Conservation (phyloP, 2,797 vertebrate genomes). For the Moxostoma hubbsi region DNA sequence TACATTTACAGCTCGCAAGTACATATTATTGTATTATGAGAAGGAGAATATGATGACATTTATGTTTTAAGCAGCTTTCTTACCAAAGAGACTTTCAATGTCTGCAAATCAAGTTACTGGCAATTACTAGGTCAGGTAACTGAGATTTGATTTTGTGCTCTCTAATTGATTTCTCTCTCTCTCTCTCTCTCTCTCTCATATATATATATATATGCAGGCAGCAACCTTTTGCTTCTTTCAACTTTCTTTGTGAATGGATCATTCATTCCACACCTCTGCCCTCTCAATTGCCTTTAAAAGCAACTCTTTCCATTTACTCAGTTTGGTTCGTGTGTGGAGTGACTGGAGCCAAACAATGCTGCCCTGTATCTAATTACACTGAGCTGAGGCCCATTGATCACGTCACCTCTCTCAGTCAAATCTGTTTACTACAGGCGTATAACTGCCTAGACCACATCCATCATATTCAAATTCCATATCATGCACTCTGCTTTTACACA, state of each 20-base stretch:
- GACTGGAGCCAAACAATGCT: conserved; percentile 79
- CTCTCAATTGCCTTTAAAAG: neutral
- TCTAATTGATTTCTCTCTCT: neutral
- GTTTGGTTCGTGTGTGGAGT: conserved; percentile 54
- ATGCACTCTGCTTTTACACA: conserved; percentile 62
- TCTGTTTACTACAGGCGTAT: conserved; percentile 85
- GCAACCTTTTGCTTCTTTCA: conserved; percentile 4
- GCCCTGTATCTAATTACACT: conserved; percentile 92
- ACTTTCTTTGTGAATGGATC: conserved; percentile 24
- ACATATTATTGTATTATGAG: neutral
- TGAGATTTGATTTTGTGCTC: neutral
- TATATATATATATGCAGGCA: neutral
- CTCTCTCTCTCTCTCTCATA: too few species aligned
- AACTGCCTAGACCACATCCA: conserved; percentile 75
- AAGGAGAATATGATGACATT: conserved; percentile 27
- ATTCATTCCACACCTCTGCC: neutral
- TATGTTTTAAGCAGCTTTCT: conserved; percentile 51
- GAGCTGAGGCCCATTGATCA: conserved; percentile 86
- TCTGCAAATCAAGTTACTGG: neutral
- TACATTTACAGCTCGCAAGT: conserved; percentile 53
- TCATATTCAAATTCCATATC: conserved; percentile 81
- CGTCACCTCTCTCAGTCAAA: conserved; percentile 83
- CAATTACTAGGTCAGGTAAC: neutral
- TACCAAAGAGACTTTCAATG: neutral
- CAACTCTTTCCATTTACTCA: neutral